Evolutionary conservation across 2,888 invertebrate species (phyloP).

Genomic region (Callimorpha dominula): DNA sequence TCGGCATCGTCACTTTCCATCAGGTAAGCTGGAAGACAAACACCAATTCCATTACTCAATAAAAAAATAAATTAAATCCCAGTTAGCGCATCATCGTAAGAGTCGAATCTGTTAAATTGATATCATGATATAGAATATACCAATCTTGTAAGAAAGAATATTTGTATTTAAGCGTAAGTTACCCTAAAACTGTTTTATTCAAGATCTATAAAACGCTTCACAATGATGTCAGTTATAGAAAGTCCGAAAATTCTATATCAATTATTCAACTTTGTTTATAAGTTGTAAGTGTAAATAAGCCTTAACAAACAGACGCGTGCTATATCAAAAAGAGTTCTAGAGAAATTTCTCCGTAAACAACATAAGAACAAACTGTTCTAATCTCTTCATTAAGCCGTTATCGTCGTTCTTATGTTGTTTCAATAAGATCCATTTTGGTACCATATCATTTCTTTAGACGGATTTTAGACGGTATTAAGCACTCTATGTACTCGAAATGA

Average conservation of each 20-base stretch:
- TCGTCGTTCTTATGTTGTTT: constrained; percentile 49
- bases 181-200: too few species aligned
- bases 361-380: constrained; percentile 62
- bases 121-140: too few species aligned
- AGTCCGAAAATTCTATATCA: not conserved
- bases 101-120: too few species aligned
- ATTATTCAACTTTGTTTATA: not conserved
- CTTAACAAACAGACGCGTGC: constrained; percentile 62
- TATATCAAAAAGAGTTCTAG: constrained; percentile 62
- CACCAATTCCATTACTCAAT: too few species aligned
- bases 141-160: too few species aligned
- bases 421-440: constrained; percentile 53
- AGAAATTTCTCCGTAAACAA: constrained; percentile 65
- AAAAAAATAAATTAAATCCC: too few species aligned
- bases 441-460: constrained; percentile 58
- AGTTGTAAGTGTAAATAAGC: constrained; percentile 17
- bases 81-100: too few species aligned
- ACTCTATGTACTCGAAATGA: constrained; percentile 38
- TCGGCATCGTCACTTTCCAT: too few species aligned
- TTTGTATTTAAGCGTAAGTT: too few species aligned
- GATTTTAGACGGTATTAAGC: constrained; percentile 57
- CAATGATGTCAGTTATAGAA: not conserved
- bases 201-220: not conserved
- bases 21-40: too few species aligned
- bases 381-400: constrained; percentile 67